These are phyloP conservation scores for Acrocyrtus sp. DNA, from an alignment of 2,888 invertebrate genomes.

Conservation along the genomic window DNA sequence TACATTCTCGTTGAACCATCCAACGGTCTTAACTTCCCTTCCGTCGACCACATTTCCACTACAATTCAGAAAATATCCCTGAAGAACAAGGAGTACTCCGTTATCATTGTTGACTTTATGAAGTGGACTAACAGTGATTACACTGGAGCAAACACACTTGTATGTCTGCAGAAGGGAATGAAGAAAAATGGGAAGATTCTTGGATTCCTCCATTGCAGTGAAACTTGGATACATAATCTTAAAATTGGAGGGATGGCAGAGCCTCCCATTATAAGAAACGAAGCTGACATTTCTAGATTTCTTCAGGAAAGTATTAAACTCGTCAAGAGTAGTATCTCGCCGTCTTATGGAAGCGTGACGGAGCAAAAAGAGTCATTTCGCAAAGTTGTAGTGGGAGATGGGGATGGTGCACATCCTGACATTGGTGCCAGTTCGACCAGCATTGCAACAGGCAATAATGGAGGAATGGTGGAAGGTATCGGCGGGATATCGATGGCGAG, in stretches of 20 bases:
- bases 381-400: slow-evolving; percentile 5
- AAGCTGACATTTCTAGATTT: slow-evolving; percentile 8
- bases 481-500: slow-evolving; percentile 24
- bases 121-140: slow-evolving; percentile 59
- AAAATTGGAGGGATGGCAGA: slow-evolving; percentile 53
- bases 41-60: slow-evolving; percentile 57
- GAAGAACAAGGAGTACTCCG: slow-evolving; percentile 47
- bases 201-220: slow-evolving; percentile 46
- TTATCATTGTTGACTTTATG: slow-evolving; percentile 53
- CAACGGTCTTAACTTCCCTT: slow-evolving; percentile 57
- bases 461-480: background rate
- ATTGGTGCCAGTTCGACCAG: too few species aligned
- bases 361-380: background rate
- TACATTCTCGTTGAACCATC: slow-evolving; percentile 54
- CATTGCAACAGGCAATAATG: background rate
- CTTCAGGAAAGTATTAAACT: background rate
- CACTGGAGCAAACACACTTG: slow-evolving; percentile 59
- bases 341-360: background rate
- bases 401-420: too few species aligned
- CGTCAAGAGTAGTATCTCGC: background rate
- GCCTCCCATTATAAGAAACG: slow-evolving; percentile 34
- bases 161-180: slow-evolving; percentile 56
- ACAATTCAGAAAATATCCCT: slow-evolving; percentile 53
- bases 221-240: slow-evolving; percentile 47
- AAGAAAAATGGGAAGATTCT: slow-evolving; percentile 53